A percentile compares a stretch with the other conserved stretches of the same genome.
These are phyloP conservation scores for Drosophila incognita DNA, from an alignment of 2,888 invertebrate genomes.

Conservation along the genomic window DNA sequence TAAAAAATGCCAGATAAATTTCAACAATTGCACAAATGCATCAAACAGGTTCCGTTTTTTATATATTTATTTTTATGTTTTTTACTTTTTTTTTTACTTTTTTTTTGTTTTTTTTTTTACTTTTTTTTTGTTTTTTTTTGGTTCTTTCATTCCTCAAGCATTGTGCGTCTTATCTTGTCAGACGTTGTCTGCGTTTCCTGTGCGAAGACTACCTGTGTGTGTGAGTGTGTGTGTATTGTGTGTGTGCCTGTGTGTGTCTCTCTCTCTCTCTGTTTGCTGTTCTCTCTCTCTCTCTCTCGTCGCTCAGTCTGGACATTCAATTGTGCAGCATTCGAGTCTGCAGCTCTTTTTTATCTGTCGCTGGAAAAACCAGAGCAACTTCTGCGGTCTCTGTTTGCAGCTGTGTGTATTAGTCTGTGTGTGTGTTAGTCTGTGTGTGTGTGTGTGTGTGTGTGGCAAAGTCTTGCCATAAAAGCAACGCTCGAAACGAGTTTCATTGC, in stretches of 20 bases:
- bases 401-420: not conserved
- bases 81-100: not conserved
- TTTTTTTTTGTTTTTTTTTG: not conserved
- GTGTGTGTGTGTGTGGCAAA: slow-evolving; percentile 40
- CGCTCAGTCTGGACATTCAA: slow-evolving; percentile 43
- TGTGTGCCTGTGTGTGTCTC: not conserved
- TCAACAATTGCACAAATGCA: slow-evolving; percentile 53
- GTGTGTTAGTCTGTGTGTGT: not conserved
- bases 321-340: slow-evolving; percentile 40
- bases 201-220: slow-evolving; percentile 27
- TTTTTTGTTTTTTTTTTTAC: not conserved
- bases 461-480: slow-evolving; percentile 49
- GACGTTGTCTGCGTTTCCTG: slow-evolving; percentile 49
- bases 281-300: slow-evolving; percentile 12
- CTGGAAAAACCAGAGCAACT: slow-evolving; percentile 57
- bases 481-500: slow-evolving; percentile 58
- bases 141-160: slow-evolving; percentile 20
- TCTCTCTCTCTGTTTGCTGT: slow-evolving; percentile 19
- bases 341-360: slow-evolving; percentile 19
- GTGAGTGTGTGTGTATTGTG: not conserved
- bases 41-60: slow-evolving; percentile 55
- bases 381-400: slow-evolving; percentile 5
- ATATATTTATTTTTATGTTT: slow-evolving; percentile 13
- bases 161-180: slow-evolving; percentile 62
- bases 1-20: slow-evolving; percentile 28